Base-by-base conservation (phyloP, 2,113 vertebrate genomes). In the Zosterops pallidus region DNA sequence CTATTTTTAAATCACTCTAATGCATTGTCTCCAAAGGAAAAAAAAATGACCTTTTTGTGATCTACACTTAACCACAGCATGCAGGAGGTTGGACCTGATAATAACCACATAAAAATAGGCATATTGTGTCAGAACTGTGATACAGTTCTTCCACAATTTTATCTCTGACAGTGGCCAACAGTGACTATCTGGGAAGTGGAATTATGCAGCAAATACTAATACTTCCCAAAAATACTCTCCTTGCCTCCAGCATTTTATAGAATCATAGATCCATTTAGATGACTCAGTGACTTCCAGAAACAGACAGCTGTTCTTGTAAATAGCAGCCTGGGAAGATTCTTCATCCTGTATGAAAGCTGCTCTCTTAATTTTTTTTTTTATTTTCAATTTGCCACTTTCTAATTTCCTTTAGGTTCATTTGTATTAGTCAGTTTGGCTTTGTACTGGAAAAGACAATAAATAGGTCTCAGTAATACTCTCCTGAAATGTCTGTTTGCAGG, bases 1-100 rank as follows among this genome's bases (percentile, higher is more conserved):
- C 60, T 86, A 56, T 94, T 95, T 96, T 89, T 68, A 82, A 83
- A 71, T 86, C 35, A 60, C 41, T 71, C 35, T 84, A 81, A 84
- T 60, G 24, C 50, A 56, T 74, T 71, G 5, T 47, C 62, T 86
- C 42, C 50, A 60, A 91, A 60, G 31, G 12, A 64, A 86, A 71
- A 64, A 86, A 71, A 88, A 46, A 74, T 20, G 14, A 70, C 29
- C 37, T 81, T 16, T 70, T 80, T 74, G 19, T 78, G 37, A 68
- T 90, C 42, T 39, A 37, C 35, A 8, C 23, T 86, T 88, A 74
- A 67, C 39, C 52, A 81, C 79, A 86, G 53, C 16, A 75, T 70
- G 52, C 21, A 89, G 29, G 47, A 87, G 18, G 12, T 57, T 15
- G 5, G 37, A 69, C 53, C 18, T 83, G n/a, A 83, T 46, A n/a